Evolutionary conservation across 2,113 vertebrate species (phyloP).

Genomic region (Struthio camelus): DNA sequence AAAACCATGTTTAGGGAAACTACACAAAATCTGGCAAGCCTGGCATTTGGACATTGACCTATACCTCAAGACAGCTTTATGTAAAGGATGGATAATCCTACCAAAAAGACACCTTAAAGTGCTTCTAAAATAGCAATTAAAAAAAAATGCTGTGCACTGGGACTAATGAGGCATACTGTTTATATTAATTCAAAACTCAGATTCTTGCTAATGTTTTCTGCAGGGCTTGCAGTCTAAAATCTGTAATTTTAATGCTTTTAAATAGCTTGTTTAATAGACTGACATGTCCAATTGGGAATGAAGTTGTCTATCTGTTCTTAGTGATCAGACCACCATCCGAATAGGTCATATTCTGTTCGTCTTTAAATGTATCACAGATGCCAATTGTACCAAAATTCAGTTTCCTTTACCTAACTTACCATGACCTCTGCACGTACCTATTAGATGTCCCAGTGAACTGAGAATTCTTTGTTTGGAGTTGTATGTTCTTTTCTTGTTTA

Average conservation of each 20-base stretch:
- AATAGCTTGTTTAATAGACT: neutral
- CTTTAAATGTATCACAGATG: neutral
- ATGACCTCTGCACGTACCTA: fast-evolving
- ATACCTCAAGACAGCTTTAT: neutral
- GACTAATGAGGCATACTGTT: neutral
- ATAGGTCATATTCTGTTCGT: neutral
- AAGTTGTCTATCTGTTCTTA: neutral
- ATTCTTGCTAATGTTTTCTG: neutral
- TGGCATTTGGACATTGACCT: neutral
- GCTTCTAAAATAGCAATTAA: neutral
- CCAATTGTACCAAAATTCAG: neutral
- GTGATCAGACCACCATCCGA: neutral
- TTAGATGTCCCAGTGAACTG: neutral
- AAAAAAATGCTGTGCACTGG: neutral
- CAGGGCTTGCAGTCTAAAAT: neutral
- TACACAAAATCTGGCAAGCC: neutral
- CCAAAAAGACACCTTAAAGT: neutral
- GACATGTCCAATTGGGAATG: neutral
- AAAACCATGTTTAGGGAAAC: neutral
- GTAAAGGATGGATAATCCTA: neutral
- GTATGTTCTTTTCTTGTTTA: neutral
- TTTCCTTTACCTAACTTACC: neutral
- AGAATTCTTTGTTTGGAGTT: neutral
- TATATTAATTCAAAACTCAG: neutral
- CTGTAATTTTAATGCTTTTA: neutral